These are phyloP conservation scores for Arbacia lixula DNA, from an alignment of 53 echinoderm and acorn worm genomes.

Conservation along the genomic window DNA sequence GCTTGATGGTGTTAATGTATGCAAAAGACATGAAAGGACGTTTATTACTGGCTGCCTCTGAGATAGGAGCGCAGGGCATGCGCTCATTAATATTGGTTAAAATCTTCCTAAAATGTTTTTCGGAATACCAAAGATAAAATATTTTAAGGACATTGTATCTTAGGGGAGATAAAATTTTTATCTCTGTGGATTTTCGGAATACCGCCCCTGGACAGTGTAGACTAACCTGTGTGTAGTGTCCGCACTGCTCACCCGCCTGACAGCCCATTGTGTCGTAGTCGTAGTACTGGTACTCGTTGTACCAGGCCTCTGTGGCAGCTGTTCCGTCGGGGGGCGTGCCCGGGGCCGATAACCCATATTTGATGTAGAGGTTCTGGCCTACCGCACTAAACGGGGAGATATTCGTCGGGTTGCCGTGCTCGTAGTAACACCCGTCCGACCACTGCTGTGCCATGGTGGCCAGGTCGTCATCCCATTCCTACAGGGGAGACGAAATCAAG, in stretches of 20 bases:
- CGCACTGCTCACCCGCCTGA: constrained; percentile 60
- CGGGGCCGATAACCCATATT: neutral
- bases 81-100: no score
- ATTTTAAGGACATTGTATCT: no score
- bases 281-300: constrained; percentile 73
- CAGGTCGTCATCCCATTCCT: constrained; percentile 85
- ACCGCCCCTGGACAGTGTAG: no score
- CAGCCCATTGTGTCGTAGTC: constrained; percentile 58
- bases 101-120: no score
- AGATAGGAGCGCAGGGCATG: no score
- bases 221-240: constrained; percentile 92
- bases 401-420: constrained; percentile 84
- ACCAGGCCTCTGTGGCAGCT: constrained; percentile 71
- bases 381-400: constrained; percentile 58
- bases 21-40: no score
- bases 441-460: constrained; percentile 92
- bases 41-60: no score
- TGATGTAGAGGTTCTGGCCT: constrained; percentile 89
- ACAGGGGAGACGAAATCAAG: neutral
- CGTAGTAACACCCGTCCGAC: constrained; percentile 81
- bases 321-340: constrained; percentile 59
- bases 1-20: no score
- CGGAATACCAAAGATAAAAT: no score
- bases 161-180: no score
- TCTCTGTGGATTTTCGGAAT: no score